These are phyloP conservation scores for Dicycla oo DNA, from an alignment of 2,888 invertebrate genomes.

Conservation along the genomic window DNA sequence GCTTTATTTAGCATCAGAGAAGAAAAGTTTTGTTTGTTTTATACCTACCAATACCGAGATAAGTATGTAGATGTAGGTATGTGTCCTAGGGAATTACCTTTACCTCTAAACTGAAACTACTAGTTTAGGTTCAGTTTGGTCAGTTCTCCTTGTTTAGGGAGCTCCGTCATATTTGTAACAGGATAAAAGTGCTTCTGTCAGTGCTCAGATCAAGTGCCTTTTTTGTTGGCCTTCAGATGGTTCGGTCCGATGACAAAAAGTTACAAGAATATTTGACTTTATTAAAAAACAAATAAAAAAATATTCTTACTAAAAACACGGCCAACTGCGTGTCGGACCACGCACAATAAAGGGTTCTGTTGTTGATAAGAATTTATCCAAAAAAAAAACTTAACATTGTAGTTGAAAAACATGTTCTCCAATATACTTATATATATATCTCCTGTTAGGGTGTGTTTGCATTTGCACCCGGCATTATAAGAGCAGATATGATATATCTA, in stretches of 20 bases:
- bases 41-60: neutral
- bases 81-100: neutral
- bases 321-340: no score
- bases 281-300: no score
- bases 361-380: no score
- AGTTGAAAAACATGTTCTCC: no score
- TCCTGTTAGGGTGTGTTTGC: no score
- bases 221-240: constrained; percentile 8
- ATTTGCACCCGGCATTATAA: no score
- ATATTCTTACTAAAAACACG: no score
- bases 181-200: neutral
- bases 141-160: neutral
- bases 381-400: no score
- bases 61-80: neutral
- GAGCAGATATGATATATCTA: no score
- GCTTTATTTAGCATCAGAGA: neutral
- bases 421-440: no score
- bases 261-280: neutral
- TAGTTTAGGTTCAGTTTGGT: neutral
- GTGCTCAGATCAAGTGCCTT: neutral
- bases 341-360: no score
- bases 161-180: neutral
- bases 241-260: neutral
- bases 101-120: neutral
- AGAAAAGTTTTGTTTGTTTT: neutral